Conservation (phyloP, 2,797 vertebrate genomes). For the Coreius guichenoti region DNA sequence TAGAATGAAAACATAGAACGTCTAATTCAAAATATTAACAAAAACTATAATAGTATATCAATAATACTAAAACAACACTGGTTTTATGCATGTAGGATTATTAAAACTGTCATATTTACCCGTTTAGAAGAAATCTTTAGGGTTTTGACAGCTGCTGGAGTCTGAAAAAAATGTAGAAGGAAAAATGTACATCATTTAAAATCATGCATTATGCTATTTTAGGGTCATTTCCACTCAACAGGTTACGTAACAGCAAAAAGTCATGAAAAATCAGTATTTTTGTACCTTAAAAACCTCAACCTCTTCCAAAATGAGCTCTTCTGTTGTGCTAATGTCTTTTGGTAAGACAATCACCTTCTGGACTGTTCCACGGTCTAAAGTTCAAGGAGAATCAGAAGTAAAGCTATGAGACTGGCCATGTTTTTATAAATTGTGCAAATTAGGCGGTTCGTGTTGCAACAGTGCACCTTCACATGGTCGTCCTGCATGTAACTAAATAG, state of each 20-base stretch:
- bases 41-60: neutral
- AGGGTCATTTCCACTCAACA: neutral
- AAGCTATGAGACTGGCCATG: neutral
- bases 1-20: neutral
- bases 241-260: neutral
- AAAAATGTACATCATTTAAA: neutral
- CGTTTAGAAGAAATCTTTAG: slow-evolving; percentile 74
- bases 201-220: neutral
- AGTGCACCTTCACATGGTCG: neutral
- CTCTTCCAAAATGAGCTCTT: slow-evolving; percentile 88
- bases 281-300: slow-evolving; percentile 86
- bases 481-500: neutral
- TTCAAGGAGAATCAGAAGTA: neutral
- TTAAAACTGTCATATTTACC: slow-evolving; percentile 53
- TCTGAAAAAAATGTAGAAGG: slow-evolving; percentile 53
- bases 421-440: neutral
- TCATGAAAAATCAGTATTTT: neutral
- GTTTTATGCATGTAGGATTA: neutral
- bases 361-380: slow-evolving; percentile 81
- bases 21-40: neutral
- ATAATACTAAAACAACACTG: neutral
- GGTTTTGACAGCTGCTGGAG: slow-evolving; percentile 67
- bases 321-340: slow-evolving; percentile 86
- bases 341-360: slow-evolving; percentile 88
- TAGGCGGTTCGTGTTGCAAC: neutral